These are phyloP conservation scores for Acanthoscelides obtectus DNA, from an alignment of 2,888 invertebrate genomes.

Conservation along the genomic window DNA sequence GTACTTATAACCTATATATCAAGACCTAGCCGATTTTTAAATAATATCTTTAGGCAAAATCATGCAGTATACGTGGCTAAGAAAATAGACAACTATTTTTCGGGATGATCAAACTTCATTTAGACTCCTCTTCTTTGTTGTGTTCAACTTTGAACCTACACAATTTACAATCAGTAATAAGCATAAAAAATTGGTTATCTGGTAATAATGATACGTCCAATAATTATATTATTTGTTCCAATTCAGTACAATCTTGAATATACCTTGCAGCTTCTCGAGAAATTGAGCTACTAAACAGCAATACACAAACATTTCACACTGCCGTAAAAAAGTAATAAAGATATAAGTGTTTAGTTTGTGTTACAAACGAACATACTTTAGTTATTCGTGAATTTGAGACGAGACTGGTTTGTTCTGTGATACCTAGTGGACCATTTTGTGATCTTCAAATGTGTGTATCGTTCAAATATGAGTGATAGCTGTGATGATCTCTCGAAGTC, in stretches of 20 bases:
- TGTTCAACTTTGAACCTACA: too few species aligned
- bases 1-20: too few species aligned
- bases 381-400: not conserved
- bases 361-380: not conserved
- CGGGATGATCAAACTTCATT: too few species aligned
- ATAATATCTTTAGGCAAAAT: too few species aligned
- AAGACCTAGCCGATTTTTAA: too few species aligned
- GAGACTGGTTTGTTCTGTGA: not conserved
- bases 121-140: not conserved
- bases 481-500: constrained; percentile 32
- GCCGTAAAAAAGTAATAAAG: not conserved
- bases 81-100: too few species aligned
- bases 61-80: too few species aligned
- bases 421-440: not conserved
- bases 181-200: not conserved
- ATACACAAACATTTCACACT: not conserved
- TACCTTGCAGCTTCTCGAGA: not conserved
- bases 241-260: not conserved
- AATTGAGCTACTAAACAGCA: not conserved
- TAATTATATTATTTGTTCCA: not conserved
- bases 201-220: not conserved
- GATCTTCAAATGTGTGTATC: not conserved
- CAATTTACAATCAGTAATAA: too few species aligned
- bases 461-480: constrained; percentile 30
- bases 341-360: not conserved